Evolutionary conservation across 1,140 invertebrate genomes (phyloP), one percentile per base, ranked within the genome.

Genomic region (Venustaconcha ellipsiformis): DNA sequence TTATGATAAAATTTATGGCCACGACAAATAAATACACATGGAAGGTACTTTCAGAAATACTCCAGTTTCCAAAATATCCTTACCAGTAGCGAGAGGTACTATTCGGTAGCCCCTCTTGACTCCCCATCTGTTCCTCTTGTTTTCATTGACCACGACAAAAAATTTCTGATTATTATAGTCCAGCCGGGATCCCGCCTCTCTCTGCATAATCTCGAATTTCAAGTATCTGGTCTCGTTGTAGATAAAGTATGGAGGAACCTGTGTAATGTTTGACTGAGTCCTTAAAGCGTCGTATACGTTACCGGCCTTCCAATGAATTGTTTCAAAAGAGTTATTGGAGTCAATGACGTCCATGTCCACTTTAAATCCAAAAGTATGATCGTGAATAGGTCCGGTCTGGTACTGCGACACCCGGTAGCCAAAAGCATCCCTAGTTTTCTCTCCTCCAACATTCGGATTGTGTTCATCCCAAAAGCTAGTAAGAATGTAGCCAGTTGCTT

Each of bases 281-380:
- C 69, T 63, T 14, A 79, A 20, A 1, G 78, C 78, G 13, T 76
- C 72, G 3, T 76, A 70, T 5, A 58, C 20, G 14, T 76, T 59
- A 14, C 78, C 78, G 17, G 78, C 73, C 64, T 79, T 79, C 74
- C 74, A 79, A 17, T 76, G 65, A 14, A 76, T 30, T 17, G 72
- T 82, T 72, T 85, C 80, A 60, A 83, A 84, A n/a, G 81, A 70
- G 70, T 86, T 86, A 14, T 62, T 72, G 12, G 67, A 68, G 14
- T 82, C 83, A 23, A 72, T 62, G 18, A 85, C 76, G 72, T 85
- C 85, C 8, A 85, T 30, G 73, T 85, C 84, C 1, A 79, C 83
- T 59, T 86, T 86, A 70, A 85, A 87, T 59, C 83, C 74, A 62
- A 86, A 82, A 55, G 83, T 72, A 74, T 87, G 86, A 26, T 84